Conservation (phyloP, 2,888 invertebrate species). For the Chironomus tentans region DNA sequence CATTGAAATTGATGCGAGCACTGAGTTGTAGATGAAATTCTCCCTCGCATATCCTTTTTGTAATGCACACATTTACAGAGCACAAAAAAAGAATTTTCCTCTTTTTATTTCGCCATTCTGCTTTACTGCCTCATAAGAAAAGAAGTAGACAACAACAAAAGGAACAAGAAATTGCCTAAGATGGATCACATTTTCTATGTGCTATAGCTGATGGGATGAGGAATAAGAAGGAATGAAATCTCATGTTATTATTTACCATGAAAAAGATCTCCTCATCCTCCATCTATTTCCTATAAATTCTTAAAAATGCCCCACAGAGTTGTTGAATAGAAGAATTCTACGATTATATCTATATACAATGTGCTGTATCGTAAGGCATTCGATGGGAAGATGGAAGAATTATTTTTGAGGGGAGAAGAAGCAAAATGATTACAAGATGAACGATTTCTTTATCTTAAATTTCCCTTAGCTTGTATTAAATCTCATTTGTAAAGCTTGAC, state of each 20-base stretch:
- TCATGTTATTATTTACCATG: slow-evolving; percentile 5
- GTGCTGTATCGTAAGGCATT: too few species aligned
- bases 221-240: background rate
- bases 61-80: background rate
- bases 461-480: background rate
- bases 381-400: too few species aligned
- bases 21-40: background rate
- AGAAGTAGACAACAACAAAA: background rate
- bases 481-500: slow-evolving; percentile 4
- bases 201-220: background rate
- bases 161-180: slow-evolving; percentile 1
- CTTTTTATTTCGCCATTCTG: slow-evolving; percentile 4
- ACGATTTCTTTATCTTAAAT: background rate
- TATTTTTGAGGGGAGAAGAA: background rate
- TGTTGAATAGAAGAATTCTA: background rate
- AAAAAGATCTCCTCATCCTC: background rate
- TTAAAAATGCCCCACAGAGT: background rate
- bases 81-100: background rate
- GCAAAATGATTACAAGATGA: background rate
- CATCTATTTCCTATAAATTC: background rate
- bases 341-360: too few species aligned
- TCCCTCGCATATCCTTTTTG: background rate
- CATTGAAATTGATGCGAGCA: slow-evolving; percentile 3
- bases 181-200: background rate
- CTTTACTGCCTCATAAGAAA: background rate